phyloP scores from a whole-genome alignment of 1,140 invertebrate genomes.

The Steinernema khuongi region DNA sequence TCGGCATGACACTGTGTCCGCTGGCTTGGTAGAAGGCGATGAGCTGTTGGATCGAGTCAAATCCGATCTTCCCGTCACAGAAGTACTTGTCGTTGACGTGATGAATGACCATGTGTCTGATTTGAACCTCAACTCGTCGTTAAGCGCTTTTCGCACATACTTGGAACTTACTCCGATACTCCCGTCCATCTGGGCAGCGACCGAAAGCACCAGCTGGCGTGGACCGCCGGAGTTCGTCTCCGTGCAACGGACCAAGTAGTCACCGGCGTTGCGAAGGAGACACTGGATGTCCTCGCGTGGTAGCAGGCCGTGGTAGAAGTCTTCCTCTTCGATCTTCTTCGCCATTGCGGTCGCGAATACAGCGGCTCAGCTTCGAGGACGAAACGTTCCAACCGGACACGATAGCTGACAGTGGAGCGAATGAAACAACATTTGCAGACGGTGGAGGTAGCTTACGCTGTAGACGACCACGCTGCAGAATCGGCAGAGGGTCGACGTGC shows the following conservation, averaged over 20 bases:
- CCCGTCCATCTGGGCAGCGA: background rate
- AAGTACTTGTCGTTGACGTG: slow-evolving; percentile 3
- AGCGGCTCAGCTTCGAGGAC: too few relatives aligned
- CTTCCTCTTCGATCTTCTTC: slow-evolving; percentile 17
- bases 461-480: too few relatives aligned
- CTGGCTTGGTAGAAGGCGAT: slow-evolving; percentile 10
- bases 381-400: background rate
- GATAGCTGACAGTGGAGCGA: background rate
- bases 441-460: too few relatives aligned
- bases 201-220: background rate
- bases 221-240: background rate
- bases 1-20: slow-evolving; percentile 5
- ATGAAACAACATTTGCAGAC: too few relatives aligned
- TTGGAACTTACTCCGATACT: background rate
- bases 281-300: slow-evolving; percentile 26
- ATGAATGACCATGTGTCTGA: slow-evolving; percentile 6
- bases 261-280: slow-evolving; percentile 23
- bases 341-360: background rate
- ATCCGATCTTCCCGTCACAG: slow-evolving; percentile 17
- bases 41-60: background rate
- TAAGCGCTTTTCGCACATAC: background rate
- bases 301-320: slow-evolving; percentile 30
- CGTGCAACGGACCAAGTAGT: slow-evolving; percentile 26
- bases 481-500: too few relatives aligned
- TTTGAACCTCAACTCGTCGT: background rate